Evolutionary conservation across 2,888 invertebrate species (phyloP), one percentile per base, ranked within the genome.

Genomic region (Aphrophora alni): DNA sequence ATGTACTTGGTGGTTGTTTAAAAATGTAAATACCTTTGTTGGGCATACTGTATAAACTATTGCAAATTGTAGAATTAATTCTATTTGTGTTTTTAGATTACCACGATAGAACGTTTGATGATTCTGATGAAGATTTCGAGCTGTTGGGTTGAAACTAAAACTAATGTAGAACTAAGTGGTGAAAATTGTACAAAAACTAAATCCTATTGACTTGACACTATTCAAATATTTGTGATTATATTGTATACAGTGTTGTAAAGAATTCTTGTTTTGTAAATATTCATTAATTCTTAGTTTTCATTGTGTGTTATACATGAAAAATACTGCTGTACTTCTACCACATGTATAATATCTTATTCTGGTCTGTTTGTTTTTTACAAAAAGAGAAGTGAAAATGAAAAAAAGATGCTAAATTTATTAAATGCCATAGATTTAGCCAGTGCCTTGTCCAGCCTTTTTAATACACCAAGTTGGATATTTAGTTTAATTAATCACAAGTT

Each of bases 81-180:
- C 5, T 25, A 25, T 74, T 73, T 73, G 10, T 33, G 33, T 26
- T 83, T 80, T 75, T 77, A 78, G 81, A 81, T 76, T 80, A 77
- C 73, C 79, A 77, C 12, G 68, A 71, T 59, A 80, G 79, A 38
- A 82, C 78, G 77, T 82, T 82, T 78, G 93, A 93, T 86, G 93
- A 94, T 85, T 95, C 95, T 1, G 95, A 95, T 86, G 94, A 94
- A 84, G 95, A 95, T 86, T 95, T 95, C 87, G 95, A 95, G 89
- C 92, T 95, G 86, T 92, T 95, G 87, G 94, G 93, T 90, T 91
- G 89, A 90, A 75, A 28, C n/a, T 59, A 59, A 59, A 21, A n/a
- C n/a, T 21, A 21, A 3, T 8, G 33, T 33, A 33, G 33, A 8
- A 33, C 33, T 3, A 3, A 33, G 33, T 33, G 33, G 3, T 33